Conservation (phyloP, 2,888 invertebrate species). For the Kryphioiulus occultus region DNA sequence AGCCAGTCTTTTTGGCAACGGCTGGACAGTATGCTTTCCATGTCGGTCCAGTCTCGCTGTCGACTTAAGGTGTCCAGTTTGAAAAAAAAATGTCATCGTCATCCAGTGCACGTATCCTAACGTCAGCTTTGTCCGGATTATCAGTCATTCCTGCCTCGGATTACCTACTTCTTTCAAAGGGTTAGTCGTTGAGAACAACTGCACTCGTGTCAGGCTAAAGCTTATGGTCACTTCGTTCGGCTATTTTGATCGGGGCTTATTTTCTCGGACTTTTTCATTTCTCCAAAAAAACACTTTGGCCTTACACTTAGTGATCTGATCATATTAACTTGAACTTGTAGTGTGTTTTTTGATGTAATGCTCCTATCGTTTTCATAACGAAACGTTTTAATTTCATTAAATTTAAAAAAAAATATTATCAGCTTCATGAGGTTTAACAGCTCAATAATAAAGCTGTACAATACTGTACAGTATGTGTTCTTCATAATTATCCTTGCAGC, state of each 20-base stretch:
- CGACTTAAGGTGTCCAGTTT: not conserved
- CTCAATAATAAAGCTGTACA: no score
- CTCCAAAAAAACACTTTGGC: not conserved
- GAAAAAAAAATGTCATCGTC: not conserved
- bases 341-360: no score
- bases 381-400: no score
- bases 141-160: conserved; percentile 42
- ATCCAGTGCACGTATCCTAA: conserved; percentile 29
- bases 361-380: no score
- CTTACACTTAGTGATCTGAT: not conserved
- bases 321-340: no score
- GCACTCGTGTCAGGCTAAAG: conserved; percentile 41
- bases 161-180: conserved; percentile 44
- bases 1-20: not conserved
- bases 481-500: no score
- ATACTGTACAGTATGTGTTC: no score
- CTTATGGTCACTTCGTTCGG: conserved; percentile 32
- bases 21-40: not conserved
- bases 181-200: conserved; percentile 45
- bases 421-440: no score
- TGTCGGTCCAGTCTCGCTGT: not conserved
- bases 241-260: not conserved
- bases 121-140: conserved; percentile 44
- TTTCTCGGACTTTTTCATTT: not conserved
- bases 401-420: no score